Evolutionary conservation across 2,797 vertebrate species (phyloP).

Genomic region (Trachops cirrhosus): DNA sequence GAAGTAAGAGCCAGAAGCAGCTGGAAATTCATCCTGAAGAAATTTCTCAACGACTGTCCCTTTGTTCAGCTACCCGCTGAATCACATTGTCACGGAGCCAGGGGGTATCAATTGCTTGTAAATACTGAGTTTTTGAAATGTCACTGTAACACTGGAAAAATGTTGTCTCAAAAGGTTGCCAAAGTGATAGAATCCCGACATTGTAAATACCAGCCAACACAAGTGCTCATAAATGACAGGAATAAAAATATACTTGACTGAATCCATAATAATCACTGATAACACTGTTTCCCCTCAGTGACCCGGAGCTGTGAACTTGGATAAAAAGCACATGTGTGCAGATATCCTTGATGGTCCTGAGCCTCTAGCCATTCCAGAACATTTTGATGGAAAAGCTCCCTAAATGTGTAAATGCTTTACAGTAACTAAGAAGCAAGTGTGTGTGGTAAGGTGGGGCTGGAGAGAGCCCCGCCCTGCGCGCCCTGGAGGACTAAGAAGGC

Average conservation of each 20-base stretch:
- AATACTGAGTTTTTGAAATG: constrained; percentile 78
- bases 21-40: constrained; percentile 49
- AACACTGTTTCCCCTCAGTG: constrained; percentile 73
- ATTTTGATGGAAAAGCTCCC: constrained; percentile 66
- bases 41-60: constrained; percentile 63
- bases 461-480: not conserved
- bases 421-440: constrained; percentile 46
- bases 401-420: constrained; percentile 64
- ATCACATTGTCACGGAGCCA: constrained; percentile 68
- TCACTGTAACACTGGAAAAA: constrained; percentile 76
- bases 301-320: constrained; percentile 71
- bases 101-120: constrained; percentile 77
- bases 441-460: not conserved
- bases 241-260: constrained; percentile 75
- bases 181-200: constrained; percentile 76
- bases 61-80: constrained; percentile 71
- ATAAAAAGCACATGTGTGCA: constrained; percentile 71
- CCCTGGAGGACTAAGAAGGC: not conserved
- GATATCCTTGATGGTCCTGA: constrained; percentile 59
- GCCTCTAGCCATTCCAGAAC: constrained; percentile 64
- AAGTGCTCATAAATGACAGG: constrained; percentile 74
- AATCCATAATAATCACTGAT: constrained; percentile 74
- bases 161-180: constrained; percentile 79
- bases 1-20: constrained; percentile 22
- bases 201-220: constrained; percentile 77